Conservation (phyloP, 2,888 invertebrate species). For the Athalia cordata region DNA sequence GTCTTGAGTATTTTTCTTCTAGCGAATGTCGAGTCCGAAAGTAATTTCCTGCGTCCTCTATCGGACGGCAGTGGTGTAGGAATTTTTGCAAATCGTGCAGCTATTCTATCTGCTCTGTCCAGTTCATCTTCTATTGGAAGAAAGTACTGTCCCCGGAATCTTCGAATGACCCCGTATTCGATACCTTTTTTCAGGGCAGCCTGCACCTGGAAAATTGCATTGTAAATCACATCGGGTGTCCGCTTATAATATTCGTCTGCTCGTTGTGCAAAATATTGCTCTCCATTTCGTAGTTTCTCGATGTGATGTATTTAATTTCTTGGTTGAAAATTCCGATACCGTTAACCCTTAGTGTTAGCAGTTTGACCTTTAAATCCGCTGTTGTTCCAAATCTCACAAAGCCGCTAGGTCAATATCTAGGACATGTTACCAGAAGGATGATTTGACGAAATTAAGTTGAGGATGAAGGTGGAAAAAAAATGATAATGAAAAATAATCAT, state of each 20-base stretch:
- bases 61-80: slow-evolving; percentile 55
- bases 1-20: slow-evolving; percentile 7
- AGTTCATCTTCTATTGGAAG: slow-evolving; percentile 61
- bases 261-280: too few relatives aligned
- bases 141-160: slow-evolving; percentile 63
- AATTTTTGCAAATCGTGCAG: slow-evolving; percentile 62
- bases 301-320: too few relatives aligned
- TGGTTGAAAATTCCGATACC: too few relatives aligned
- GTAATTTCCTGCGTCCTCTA: not conserved
- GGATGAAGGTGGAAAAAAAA: slow-evolving; percentile 19
- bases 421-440: too few relatives aligned
- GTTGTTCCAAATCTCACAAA: too few relatives aligned
- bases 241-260: not conserved
- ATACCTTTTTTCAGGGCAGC: slow-evolving; percentile 61
- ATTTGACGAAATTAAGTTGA: too few relatives aligned
- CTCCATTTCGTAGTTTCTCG: too few relatives aligned
- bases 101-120: slow-evolving; percentile 63
- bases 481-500: not conserved
- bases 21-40: not conserved
- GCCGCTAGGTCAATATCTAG: too few relatives aligned
- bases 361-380: too few relatives aligned
- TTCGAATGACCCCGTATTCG: slow-evolving; percentile 63
- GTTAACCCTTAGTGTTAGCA: too few relatives aligned
- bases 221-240: too few relatives aligned
- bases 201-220: slow-evolving; percentile 57